A percentile compares a stretch with the other conserved stretches of the same genome.
Conservation (phyloP, 2,113 vertebrate species). For the Micromys minutus region DNA sequence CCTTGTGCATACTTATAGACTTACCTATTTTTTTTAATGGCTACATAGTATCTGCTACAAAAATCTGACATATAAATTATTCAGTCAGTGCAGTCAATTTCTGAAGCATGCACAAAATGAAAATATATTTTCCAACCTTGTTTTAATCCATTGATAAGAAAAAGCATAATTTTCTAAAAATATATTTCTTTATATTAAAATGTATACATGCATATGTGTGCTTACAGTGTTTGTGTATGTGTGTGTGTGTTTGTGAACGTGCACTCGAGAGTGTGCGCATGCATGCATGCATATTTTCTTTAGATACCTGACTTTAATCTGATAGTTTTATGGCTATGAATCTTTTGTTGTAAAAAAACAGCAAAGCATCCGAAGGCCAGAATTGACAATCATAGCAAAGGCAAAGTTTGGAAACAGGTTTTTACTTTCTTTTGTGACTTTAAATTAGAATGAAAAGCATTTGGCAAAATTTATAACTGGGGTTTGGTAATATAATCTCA, state of each 20-base stretch:
- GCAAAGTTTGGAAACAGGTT: neutral
- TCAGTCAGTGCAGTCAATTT: neutral
- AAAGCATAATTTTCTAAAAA: neutral
- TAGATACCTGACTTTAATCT: conserved; percentile 3
- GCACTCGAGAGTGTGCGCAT: neutral
- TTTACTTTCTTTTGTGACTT: neutral
- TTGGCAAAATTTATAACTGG: conserved; percentile 14
- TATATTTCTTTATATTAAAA: conserved; percentile 17
- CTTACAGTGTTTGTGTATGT: neutral
- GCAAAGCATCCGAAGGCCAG: neutral
- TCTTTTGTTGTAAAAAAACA: conserved; percentile 5
- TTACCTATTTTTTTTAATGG: neutral
- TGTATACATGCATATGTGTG: too few relatives aligned
- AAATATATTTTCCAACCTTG: neutral
- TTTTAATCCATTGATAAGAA: neutral
- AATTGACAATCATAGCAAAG: conserved; percentile 5
- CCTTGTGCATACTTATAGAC: neutral
- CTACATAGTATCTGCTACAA: neutral
- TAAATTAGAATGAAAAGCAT: conserved; percentile 24
- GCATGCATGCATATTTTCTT: neutral
- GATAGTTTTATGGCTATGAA: neutral
- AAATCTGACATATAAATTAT: neutral
- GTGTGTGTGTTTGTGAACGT: neutral
- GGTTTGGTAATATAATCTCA: conserved; percentile 29
- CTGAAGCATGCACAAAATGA: neutral